Base-by-base conservation (phyloP, 2,797 vertebrate species). In the Diplodus puntazzo region DNA sequence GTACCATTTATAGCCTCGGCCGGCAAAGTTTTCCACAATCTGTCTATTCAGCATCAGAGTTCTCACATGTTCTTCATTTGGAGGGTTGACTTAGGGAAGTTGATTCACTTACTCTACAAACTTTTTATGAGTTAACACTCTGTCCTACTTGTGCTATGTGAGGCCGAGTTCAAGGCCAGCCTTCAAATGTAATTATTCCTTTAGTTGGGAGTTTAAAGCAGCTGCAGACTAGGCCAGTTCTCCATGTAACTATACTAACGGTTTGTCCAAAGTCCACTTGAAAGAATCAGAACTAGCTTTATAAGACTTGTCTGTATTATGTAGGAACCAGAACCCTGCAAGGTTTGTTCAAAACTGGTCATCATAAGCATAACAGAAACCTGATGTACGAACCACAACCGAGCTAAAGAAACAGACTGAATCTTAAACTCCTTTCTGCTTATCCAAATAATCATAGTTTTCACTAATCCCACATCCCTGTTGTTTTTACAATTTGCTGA, bases 61-160 rank as follows among this genome's bases (percentile, higher is more conserved):
- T 16, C 70, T 92, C 88, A 87, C 75, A 13, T 90, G 87, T 11
- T 76, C 17, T 42, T 67, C 59, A 13, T 25, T 59, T 21, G 16
- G 5, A 69, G 23, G 25, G 49, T 30, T n/a, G 52, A 60, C 53
- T 75, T 67, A 12, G 43, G 87, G 89, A 93, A 93, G 86, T 90
- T 81, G 76, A 91, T 78, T 92, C 80, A 89, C 85, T 91, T 85
- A 85, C 61, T 82, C 67, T 46, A 77, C 84, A 75, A 66, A 82
- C 27, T 48, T 60, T 87, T 66, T 60, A 66, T 73, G 66, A 78
- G 54, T 59, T 65, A 18, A 75, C 60, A 84, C 78, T 62, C 49
- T 85, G 85, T 45, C 52, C 78, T 84, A 69, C 23, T 79, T 54
- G 10, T 42, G 39, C 16, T 57, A 83, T 67, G 65, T 77, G 62